Evolutionary conservation across 1,140 invertebrate species (phyloP), one percentile per base, ranked within the genome.

Genomic region (Thaumatotibia leucotreta): DNA sequence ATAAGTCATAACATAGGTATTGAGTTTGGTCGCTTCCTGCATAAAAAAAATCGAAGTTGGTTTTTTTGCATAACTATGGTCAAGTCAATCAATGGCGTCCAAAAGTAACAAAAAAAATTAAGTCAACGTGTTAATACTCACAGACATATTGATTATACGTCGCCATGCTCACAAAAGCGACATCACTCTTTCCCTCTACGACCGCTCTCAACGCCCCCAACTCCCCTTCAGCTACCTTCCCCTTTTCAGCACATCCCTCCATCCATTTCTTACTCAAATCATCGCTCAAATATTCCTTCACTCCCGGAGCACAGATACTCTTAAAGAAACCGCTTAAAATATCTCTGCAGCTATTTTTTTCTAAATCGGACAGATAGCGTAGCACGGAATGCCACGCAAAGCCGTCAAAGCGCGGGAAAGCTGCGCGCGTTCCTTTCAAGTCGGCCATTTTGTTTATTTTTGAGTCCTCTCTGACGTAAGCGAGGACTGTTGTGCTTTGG

Each of bases 121-220:
- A n/a, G n/a, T 39, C 4, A 52, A 52, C 23, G n/a, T n/a, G n/a
- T n/a, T n/a, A 61, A 50, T 8, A 35, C 67, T 89, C 89, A 92
- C 93, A 91, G 73, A 92, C 83, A 69, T 92, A 93, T 79, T 95
- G 94, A 50, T 94, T 92, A 35, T 96, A 93, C 2, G 94, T 94
- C 50, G 93, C 94, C 64, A 94, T 92, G 64, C 95, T 95, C 0
- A 98, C 91, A 83, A 98, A 98, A 0, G 97, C 97, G 0, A 99
- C 96, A 81, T 98, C 96, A 23, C 94, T 97, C 20, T 92, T 92
- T 14, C 93, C 94, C 78, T 96, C 94, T n/a, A 94, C 92, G 6
- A 99, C 91, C 81, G 97, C 98, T 69, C 94, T 91, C 62, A 98
- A 93, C 2, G 97, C 95, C 2, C 95, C 93, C 70, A 92, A 82